These are phyloP conservation scores for Silurus asotus DNA, from an alignment of 2,113 vertebrate species.

Conservation along the genomic window DNA sequence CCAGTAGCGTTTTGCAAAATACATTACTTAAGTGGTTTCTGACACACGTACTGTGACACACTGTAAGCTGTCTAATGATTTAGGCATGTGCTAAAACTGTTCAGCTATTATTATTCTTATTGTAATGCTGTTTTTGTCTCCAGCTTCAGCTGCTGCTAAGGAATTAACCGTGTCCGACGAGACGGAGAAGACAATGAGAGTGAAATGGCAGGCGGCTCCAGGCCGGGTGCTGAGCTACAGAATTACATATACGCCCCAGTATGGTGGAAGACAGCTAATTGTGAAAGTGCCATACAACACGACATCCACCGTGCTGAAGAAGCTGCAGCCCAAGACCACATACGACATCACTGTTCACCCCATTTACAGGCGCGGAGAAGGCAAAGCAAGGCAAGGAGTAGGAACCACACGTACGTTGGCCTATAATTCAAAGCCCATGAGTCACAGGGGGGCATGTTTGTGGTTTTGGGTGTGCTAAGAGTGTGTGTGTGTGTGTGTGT, in stretches of 20 bases:
- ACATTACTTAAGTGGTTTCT: background rate
- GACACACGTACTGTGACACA: background rate
- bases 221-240: slow-evolving; percentile 85
- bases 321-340: slow-evolving; percentile 81
- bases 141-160: slow-evolving; percentile 79
- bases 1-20: background rate
- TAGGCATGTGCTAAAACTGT: background rate
- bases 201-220: slow-evolving; percentile 82
- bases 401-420: slow-evolving; percentile 92
- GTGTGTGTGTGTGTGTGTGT: background rate
- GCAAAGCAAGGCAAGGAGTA: slow-evolving; percentile 92
- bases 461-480: background rate
- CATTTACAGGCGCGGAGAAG: slow-evolving; percentile 86
- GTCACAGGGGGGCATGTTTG: slow-evolving; percentile 40
- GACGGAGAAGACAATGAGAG: slow-evolving; percentile 85
- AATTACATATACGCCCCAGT: slow-evolving; percentile 76
- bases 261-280: slow-evolving; percentile 77
- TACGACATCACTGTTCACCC: slow-evolving; percentile 87
- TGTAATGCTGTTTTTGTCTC: slow-evolving; percentile 18
- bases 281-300: slow-evolving; percentile 73
- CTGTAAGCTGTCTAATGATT: background rate
- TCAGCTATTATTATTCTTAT: background rate
- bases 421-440: slow-evolving; percentile 69
- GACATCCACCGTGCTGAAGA: slow-evolving; percentile 79
- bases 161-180: slow-evolving; percentile 80